phyloP scores from a whole-genome alignment of 2,113 vertebrate species.

The Lathamus discolor region DNA sequence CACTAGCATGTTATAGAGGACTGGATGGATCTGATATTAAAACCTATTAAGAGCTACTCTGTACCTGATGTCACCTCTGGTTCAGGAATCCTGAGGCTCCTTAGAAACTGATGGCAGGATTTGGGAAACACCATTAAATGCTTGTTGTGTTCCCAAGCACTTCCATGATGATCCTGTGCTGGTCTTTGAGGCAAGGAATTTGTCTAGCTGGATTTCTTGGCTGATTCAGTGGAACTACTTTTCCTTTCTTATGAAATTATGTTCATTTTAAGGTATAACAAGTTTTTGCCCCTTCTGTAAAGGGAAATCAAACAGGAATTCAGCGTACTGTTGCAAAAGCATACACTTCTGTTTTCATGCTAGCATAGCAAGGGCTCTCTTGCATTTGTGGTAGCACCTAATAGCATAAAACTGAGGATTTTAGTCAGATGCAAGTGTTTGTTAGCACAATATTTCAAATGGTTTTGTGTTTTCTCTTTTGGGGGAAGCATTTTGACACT shows the following conservation, averaged over 20 bases:
- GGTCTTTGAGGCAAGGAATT: neutral
- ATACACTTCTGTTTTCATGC: neutral
- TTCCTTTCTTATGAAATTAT: neutral
- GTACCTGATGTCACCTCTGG: accelerated
- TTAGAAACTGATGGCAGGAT: neutral
- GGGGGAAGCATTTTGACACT: conserved; percentile 89
- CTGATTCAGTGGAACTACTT: neutral
- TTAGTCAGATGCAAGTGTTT: neutral
- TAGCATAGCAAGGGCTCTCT: neutral
- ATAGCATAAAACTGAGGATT: neutral
- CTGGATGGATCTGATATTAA: neutral
- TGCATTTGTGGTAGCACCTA: neutral
- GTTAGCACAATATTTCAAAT: neutral
- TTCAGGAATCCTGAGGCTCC: neutral
- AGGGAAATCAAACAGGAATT: neutral
- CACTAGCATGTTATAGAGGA: neutral
- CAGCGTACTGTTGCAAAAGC: neutral
- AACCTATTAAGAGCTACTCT: neutral
- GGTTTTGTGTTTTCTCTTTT: neutral
- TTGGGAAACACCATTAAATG: neutral
- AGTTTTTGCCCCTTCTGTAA: neutral
- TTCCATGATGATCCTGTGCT: neutral
- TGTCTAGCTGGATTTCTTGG: neutral
- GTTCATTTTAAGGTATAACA: neutral
- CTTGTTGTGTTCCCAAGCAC: neutral